A percentile compares a stretch with the other conserved stretches of the same genome.
These are phyloP conservation scores for fruit fly (Drosophila melanogaster) DNA, from an alignment of 1,140 invertebrate genomes.

Conservation along the genomic window Release_6_plus_ISO1_MT NC_004354.4:13558501-13559000, in stretches of 20 bases:
- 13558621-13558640: background rate
- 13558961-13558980: conserved; percentile 25
- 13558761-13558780: background rate
- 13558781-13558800: too few relatives aligned
- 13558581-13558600: conserved; percentile 55
- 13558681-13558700: background rate
- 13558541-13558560: conserved; percentile 4
- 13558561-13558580: too few relatives aligned
- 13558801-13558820: too few relatives aligned
- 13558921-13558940: background rate
- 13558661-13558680: background rate
- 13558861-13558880: background rate
- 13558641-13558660: conserved; percentile 2
- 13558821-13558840: too few relatives aligned
- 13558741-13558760: background rate
- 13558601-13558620: conserved; percentile 18
- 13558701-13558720: too few relatives aligned
- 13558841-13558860: too few relatives aligned
- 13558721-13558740: background rate
- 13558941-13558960: background rate
- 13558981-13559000: conserved; percentile 19
- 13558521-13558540: conserved; percentile 15
- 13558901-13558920: background rate
- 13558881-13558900: too few relatives aligned
- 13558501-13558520: conserved; percentile 46